Conservation (phyloP, 2,888 invertebrate genomes). For the Agrochola macilenta region DNA sequence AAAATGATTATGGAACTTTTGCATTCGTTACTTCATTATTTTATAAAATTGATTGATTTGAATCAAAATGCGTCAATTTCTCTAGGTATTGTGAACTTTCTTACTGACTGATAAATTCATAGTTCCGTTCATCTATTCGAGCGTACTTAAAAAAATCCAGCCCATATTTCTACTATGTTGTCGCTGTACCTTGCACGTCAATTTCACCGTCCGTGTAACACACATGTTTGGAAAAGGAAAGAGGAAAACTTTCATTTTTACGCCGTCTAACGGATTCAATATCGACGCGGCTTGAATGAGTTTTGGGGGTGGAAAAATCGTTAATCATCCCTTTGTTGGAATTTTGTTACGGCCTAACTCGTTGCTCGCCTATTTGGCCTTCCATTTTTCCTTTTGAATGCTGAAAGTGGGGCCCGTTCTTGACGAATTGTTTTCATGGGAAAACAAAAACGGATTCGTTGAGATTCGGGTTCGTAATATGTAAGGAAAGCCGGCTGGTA, state of each 20-base stretch:
- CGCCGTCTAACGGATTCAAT: constrained; percentile 90
- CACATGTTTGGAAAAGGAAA: constrained; percentile 81
- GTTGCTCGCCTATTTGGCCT: constrained; percentile 90
- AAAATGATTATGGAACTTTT: background rate
- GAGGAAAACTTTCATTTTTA: constrained; percentile 89
- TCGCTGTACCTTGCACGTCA: constrained; percentile 9
- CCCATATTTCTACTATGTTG: background rate
- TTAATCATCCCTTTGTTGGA: constrained; percentile 91
- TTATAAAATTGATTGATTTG: background rate
- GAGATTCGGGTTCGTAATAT: constrained; percentile 72
- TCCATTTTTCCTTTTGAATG: constrained; percentile 88
- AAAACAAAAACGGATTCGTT: constrained; percentile 80
- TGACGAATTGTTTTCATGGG: constrained; percentile 89
- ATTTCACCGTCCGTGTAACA: constrained; percentile 71
- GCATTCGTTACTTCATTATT: background rate
- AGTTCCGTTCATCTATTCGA: background rate
- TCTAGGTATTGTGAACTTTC: background rate
- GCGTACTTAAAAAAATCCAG: background rate
- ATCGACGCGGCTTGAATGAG: constrained; percentile 90
- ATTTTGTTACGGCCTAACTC: constrained; percentile 90
- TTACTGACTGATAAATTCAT: background rate
- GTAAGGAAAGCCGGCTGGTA: constrained; percentile 65
- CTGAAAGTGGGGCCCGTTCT: constrained; percentile 85
- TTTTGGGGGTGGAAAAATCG: constrained; percentile 87
- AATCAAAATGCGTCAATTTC: background rate